Percentiles rank a stretch among this genome's conserved stretches.
phyloP scores from a whole-genome alignment of 2,113 vertebrate species.

The Oceanites oceanicus region DNA sequence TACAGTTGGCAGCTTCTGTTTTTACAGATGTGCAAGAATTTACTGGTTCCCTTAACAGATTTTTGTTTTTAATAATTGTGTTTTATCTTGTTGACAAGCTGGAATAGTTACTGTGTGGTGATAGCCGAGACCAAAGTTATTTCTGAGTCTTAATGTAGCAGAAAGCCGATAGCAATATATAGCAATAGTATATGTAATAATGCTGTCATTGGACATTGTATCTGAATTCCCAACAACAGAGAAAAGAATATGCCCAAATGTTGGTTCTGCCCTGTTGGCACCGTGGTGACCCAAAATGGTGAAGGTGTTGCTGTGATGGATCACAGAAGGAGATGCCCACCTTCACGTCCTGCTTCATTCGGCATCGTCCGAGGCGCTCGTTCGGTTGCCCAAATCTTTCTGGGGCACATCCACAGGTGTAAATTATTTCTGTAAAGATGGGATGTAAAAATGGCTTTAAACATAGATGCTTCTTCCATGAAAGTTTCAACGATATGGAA shows the following conservation, averaged over 20 bases:
- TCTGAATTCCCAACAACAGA: neutral
- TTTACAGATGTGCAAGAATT: neutral
- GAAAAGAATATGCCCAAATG: neutral
- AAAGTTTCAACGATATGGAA: neutral
- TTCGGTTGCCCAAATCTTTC: neutral
- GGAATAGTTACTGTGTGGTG: neutral
- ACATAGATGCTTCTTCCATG: neutral
- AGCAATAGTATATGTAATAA: neutral
- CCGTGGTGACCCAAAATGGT: neutral
- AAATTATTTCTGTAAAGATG: neutral
- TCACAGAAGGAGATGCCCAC: neutral
- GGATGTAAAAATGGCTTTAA: neutral
- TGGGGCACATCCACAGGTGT: neutral
- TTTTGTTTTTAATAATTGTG: neutral
- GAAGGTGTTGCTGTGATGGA: neutral
- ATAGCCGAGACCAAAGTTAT: neutral
- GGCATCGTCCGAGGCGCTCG: neutral
- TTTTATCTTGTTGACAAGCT: neutral
- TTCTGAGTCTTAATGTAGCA: neutral
- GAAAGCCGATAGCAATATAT: neutral
- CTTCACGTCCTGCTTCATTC: neutral
- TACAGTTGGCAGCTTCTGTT: neutral
- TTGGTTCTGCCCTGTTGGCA: neutral
- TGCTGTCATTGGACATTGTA: accelerated
- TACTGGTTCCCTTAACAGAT: neutral